phyloP scores from a whole-genome alignment of 2,888 invertebrate genomes.

The Amiota mariae region DNA sequence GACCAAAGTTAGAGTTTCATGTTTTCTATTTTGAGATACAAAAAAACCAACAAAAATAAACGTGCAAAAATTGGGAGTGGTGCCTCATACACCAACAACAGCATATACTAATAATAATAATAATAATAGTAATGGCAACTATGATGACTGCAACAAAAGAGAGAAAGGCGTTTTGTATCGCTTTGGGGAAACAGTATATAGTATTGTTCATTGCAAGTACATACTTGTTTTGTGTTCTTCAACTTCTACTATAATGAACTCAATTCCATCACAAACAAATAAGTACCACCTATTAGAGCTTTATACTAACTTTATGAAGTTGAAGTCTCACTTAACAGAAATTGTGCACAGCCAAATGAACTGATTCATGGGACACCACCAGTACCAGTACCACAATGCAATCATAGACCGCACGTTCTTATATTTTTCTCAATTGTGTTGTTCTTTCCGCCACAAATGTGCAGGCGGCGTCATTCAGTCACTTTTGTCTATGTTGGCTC shows the following conservation, averaged over 20 bases:
- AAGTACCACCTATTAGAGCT: constrained; percentile 7
- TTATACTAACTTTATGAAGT: constrained; percentile 15
- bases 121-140: constrained; percentile 11
- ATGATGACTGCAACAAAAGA: not conserved
- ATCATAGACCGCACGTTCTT: not conserved
- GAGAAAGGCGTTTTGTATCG: constrained; percentile 13
- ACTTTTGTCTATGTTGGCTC: no score
- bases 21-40: not conserved
- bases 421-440: not conserved
- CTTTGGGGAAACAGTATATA: not conserved
- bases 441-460: not conserved
- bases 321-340: constrained; percentile 24
- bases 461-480: not conserved
- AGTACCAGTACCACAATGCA: not conserved
- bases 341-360: not conserved
- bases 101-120: constrained; percentile 19
- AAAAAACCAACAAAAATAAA: constrained; percentile 44
- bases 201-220: not conserved
- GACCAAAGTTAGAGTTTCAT: no score
- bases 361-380: not conserved
- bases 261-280: constrained; percentile 23
- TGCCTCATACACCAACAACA: constrained; percentile 31
- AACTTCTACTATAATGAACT: constrained; percentile 5
- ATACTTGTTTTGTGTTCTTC: not conserved
- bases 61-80: constrained; percentile 67